Base-by-base conservation (phyloP, 2,888 invertebrate genomes). In the Mystacides longicornis region DNA sequence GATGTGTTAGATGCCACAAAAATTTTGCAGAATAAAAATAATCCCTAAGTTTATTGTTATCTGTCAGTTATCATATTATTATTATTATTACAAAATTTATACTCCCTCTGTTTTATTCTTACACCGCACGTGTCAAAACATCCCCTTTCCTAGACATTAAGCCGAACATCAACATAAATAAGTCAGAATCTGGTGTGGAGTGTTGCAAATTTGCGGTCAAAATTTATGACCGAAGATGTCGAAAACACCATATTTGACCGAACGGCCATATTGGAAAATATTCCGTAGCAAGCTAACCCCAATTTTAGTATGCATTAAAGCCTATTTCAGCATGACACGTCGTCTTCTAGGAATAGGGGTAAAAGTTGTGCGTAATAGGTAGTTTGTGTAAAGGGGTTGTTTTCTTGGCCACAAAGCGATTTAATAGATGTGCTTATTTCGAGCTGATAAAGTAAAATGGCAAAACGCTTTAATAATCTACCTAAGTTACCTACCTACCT, bases 171-270 rank as follows among this genome's bases (percentile, higher is more conserved):
- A 37, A 4, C 37, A 37, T 37, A 37, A 37, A 37, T 37, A 37
- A 21, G 53, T 46, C 52, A 27, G 49, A 48, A 46, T 45, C 52
- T 46, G 45, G 52, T 53, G 58, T 49, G 19, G n/a, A 33, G 52
- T 43, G 75, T 77, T 77, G 75, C 77, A 75, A 77, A 76, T 77
- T 76, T 74, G 74, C 71, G 71, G 73, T 71, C n/a, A 37, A 72
- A 76, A 75, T 77, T 77, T 76, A 77, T 72, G 75, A 72, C 65
- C 64, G 64, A 65, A 59, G 3, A 64, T 63, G 65, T 70, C 67
- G 70, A 68, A 67, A 5, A 55, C 31, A 69, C 67, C 56, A 58
- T 54, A 58, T 55, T 55, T 37, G 37, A 57, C 52, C 67, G 70
- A 75, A 74, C 73, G 71, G 74, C 74, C 70, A 72, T 71, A 73